Evolutionary conservation across 2,888 invertebrate genomes (phyloP), one percentile per base, ranked within the genome.

Genomic region (Eledone cirrhosa): DNA sequence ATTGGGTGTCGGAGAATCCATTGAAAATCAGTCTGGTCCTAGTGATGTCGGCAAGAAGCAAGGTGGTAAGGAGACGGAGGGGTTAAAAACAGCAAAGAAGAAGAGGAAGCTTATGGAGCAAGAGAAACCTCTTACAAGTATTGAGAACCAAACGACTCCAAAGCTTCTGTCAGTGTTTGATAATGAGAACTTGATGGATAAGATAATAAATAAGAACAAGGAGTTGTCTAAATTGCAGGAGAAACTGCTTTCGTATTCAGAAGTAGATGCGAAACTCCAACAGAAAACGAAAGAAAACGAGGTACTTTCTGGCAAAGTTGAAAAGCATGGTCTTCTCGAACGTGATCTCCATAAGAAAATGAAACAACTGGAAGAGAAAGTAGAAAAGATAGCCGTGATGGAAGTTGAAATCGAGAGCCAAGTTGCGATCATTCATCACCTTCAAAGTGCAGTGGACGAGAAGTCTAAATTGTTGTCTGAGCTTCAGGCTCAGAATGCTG

Each of bases 341-440:
- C 27, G 16, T 33, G 79, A 77, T 5, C 76, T 79, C 29, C 77
- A 81, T 16, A 76, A 77, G 29, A 78, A 79, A 47, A 77, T 77
- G 53, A 81, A 82, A 80, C 47, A 67, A 63, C 33, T 82, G 11
- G 94, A 94, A 93, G 92, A 93, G 77, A 91, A 92, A 84, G 92
- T 96, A 8, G 92, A 92, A 83, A 91, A 90, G 79, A 90, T 93
- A 48, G 89, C 88, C 24, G 84, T 88, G 3, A 86, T 90, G 7
- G 48, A 75, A 47, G 47, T 85, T 77, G 72, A 78, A 74, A 48
- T 74, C 0, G 69, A 69, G 41, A 33, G 69, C 33, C 69, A 69
- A 33, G 69, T 41, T 13, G 33, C n/a, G 2, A 27, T 69, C 33
- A 69, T 69, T 22, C 27, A 69, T 4, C 69, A 24, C 33, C n/a